Evolutionary conservation across 2,888 invertebrate species (phyloP), one percentile per base, ranked within the genome.

Genomic region (Meteorus cinctellus): DNA sequence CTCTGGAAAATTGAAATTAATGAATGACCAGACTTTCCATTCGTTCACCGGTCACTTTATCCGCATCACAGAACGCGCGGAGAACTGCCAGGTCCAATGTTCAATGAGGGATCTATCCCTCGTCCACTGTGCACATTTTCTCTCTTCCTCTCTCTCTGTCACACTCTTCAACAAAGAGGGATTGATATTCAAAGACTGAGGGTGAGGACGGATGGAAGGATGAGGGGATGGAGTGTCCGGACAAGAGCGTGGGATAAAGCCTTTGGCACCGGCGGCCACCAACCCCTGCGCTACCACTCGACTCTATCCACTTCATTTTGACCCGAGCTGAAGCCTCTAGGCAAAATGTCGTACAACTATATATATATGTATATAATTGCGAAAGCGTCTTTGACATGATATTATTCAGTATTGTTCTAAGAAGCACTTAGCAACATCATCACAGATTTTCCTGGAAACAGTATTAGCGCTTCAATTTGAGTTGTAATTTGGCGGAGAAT

Each of bases 1-100:
- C 86, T 86, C 84, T 84, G 88, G 86, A 88, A 89, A 89, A 89
- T 88, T 88, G 89, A 89, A 89, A 89, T 89, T 89, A 89, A 89
- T 87, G 89, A 89, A 88, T 85, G 84, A 86, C 82, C 81, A 84
- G 76, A 77, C 74, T 77, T 79, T 80, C 72, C 74, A 63, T 74
- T 79, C 76, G 27, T 65, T 55, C 51, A 55, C 19, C 19, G 19
- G 55, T 55, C 55, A 55, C 19, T 55, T 55, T 55, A 55, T 55
- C 10, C 24, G 10, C 55, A 19, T 8, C 19, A 55, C 55, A 55
- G 19, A 55, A 19, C 55, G 6, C 19, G 19, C 55, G 19, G n/a
- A 55, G 0, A 55, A n/a, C 55, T 55, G 24, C 55, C 55, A 55
- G 24, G 55, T 55, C n/a, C n/a, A 55, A 19, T 55, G 55, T 55